These are phyloP conservation scores for Lindbergichthys nudifrons DNA, from an alignment of 2,797 vertebrate species.

Conservation along the genomic window DNA sequence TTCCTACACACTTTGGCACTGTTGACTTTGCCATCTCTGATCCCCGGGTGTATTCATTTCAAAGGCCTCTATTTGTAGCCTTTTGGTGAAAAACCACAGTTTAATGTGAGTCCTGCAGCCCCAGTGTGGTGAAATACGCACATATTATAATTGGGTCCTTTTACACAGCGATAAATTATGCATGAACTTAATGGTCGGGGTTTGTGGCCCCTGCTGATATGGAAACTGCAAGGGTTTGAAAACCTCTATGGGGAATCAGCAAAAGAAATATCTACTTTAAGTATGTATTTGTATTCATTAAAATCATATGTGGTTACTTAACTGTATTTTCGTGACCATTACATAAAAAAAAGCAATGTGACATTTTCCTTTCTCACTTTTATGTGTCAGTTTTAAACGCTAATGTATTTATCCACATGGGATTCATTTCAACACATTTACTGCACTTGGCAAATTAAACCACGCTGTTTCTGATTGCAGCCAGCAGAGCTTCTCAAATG, in stretches of 20 bases:
- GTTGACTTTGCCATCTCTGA: constrained; percentile 74
- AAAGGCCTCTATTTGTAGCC: constrained; percentile 67
- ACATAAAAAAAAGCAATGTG: constrained; percentile 18
- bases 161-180: constrained; percentile 75
- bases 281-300: constrained; percentile 29
- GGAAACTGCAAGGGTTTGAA: constrained; percentile 55
- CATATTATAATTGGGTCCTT: constrained; percentile 75
- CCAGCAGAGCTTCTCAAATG: background rate
- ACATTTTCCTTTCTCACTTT: constrained; percentile 20
- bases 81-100: constrained; percentile 70
- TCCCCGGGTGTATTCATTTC: constrained; percentile 77
- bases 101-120: constrained; percentile 73
- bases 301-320: constrained; percentile 28
- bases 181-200: constrained; percentile 66
- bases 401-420: constrained; percentile 3
- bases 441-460: background rate
- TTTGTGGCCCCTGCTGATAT: constrained; percentile 70
- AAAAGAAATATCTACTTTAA: constrained; percentile 10
- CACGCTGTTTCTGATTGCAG: constrained; percentile 31
- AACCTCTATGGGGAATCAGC: constrained; percentile 46
- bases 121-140: constrained; percentile 54
- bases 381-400: background rate
- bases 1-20: constrained; percentile 75
- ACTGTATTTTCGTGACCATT: background rate
- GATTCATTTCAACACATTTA: constrained; percentile 10